phyloP scores from a whole-genome alignment of 1,140 invertebrate genomes.

The Bombus terrestris region DNA sequence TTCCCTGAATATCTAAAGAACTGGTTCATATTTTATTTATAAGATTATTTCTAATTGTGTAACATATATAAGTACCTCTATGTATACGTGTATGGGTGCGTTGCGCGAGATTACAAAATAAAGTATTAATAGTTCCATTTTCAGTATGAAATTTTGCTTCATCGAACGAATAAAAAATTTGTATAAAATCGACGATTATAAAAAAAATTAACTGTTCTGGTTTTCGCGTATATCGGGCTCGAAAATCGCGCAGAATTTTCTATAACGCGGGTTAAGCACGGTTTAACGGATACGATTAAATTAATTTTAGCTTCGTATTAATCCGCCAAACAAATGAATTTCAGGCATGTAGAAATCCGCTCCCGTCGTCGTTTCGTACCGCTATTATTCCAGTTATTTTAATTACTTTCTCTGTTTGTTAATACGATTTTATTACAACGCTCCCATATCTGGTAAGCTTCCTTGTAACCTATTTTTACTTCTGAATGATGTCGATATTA shows the following conservation, averaged over 20 bases:
- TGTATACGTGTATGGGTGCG: background rate
- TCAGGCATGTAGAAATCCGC: background rate
- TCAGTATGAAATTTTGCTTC: background rate
- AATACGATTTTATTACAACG: constrained; percentile 10
- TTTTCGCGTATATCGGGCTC: background rate
- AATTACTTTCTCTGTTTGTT: constrained; percentile 13
- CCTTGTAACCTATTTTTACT: background rate
- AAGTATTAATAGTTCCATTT: background rate
- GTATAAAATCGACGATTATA: background rate
- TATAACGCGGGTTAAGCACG: background rate
- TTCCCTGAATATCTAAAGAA: background rate
- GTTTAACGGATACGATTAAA: constrained; percentile 1
- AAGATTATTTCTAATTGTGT: background rate
- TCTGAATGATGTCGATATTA: no score
- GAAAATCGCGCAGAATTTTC: background rate
- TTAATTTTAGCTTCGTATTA: constrained; percentile 1
- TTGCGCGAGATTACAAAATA: background rate
- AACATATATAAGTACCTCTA: background rate
- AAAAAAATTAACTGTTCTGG: background rate
- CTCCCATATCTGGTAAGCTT: background rate
- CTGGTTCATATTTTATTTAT: background rate
- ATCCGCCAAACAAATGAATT: constrained; percentile 5
- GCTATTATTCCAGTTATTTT: constrained; percentile 10
- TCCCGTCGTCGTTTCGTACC: background rate
- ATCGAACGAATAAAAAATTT: background rate